Evolutionary conservation across 2,888 invertebrate species (phyloP).

Genomic region (Tipula confusa): DNA sequence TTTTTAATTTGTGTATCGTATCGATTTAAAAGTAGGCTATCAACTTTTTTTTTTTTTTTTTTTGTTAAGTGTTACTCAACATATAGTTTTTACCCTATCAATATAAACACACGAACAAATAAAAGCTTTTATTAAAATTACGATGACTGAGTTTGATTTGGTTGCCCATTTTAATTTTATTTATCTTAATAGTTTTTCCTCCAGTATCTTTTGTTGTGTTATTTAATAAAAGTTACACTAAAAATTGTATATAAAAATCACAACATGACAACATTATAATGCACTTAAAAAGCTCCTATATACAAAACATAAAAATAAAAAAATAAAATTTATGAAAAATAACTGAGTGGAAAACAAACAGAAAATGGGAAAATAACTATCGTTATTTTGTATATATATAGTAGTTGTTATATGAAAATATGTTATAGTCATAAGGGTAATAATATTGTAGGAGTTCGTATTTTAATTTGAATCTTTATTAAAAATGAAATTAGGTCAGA

Average conservation of each 20-base stretch:
- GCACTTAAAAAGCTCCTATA: neutral
- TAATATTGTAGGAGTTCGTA: neutral
- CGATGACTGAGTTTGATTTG: neutral
- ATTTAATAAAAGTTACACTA: neutral
- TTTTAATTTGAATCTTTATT: neutral
- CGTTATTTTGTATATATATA: neutral
- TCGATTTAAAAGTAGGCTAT: too few relatives aligned
- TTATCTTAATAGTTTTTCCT: neutral
- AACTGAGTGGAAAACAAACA: neutral
- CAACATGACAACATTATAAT: neutral
- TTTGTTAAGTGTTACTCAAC: too few relatives aligned
- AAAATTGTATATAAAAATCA: neutral
- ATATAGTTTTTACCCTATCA: neutral
- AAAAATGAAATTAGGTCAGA: neutral
- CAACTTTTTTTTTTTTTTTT: too few relatives aligned
- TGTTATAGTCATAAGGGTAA: neutral
- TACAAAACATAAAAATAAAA: neutral
- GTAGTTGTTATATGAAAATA: neutral
- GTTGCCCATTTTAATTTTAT: neutral
- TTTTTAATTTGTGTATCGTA: neutral
- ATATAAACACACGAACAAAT: neutral
- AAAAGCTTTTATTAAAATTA: constrained; percentile 17
- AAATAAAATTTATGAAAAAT: neutral
- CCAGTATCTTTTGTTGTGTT: neutral
- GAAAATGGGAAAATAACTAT: neutral